Conservation (phyloP, 2,113 vertebrate genomes). For the Ivindomyrus marchei region DNA sequence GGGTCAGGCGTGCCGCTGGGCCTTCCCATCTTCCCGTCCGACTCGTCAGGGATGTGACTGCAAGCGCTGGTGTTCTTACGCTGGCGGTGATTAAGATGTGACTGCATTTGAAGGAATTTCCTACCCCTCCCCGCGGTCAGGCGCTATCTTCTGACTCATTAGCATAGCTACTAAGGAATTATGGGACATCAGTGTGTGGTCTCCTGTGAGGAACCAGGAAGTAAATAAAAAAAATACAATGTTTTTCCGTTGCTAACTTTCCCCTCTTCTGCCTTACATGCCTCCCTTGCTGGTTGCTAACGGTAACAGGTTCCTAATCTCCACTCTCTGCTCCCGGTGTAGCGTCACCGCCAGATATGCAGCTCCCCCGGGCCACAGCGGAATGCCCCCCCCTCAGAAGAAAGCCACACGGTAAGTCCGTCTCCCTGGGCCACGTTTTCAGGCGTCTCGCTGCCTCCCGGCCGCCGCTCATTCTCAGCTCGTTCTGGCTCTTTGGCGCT, state of each 20-base stretch:
- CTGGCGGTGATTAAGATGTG: background rate
- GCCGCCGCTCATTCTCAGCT: background rate
- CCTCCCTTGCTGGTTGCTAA: background rate
- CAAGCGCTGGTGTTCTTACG: background rate
- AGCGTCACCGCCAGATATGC: conserved; percentile 81
- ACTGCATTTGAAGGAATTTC: conserved; percentile 3
- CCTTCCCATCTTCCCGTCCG: background rate
- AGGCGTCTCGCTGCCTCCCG: background rate
- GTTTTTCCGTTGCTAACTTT: background rate
- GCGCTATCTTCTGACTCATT: background rate
- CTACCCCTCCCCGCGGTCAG: background rate
- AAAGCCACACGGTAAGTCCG: conserved; percentile 78
- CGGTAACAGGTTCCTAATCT: conserved; percentile 38
- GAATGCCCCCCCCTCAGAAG: conserved; percentile 79
- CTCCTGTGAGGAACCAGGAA: background rate
- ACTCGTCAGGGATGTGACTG: background rate
- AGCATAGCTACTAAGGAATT: background rate
- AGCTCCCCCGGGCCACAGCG: conserved; percentile 78
- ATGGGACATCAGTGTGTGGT: background rate
- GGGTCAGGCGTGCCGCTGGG: background rate
- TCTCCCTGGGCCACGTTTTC: background rate
- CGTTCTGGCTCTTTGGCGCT: background rate
- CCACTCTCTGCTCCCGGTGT: conserved; percentile 60
- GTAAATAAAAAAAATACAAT: background rate
- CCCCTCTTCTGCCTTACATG: background rate